phyloP scores from a whole-genome alignment of 2,888 invertebrate species.

The Andrena trimmerana region DNA sequence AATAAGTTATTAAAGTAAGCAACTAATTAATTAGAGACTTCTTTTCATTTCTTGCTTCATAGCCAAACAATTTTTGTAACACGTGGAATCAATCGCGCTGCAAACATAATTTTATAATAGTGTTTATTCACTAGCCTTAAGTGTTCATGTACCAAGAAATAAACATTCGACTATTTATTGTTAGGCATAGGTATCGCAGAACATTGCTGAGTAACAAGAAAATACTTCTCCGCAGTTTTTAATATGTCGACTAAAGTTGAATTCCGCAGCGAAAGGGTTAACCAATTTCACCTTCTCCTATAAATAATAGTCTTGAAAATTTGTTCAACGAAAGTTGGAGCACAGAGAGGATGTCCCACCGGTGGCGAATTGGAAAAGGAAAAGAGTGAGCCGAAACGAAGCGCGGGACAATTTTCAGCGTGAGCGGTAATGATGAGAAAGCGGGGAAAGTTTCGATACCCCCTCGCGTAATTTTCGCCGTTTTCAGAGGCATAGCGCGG shows the following conservation, averaged over 20 bases:
- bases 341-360: not conserved
- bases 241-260: not conserved
- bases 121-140: too few species aligned
- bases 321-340: conserved; percentile 12
- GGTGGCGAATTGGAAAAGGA: not conserved
- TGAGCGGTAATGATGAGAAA: conserved; percentile 60
- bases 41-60: too few species aligned
- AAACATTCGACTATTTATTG: too few species aligned
- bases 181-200: too few species aligned
- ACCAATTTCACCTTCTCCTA: not conserved
- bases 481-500: conserved; percentile 51
- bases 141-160: too few species aligned
- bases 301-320: conserved; percentile 18
- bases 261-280: not conserved
- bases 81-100: too few species aligned
- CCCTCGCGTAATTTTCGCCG: conserved; percentile 62
- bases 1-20: too few species aligned
- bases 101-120: too few species aligned
- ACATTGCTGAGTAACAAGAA: too few species aligned
- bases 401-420: conserved; percentile 22
- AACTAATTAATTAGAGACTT: too few species aligned
- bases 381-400: conserved; percentile 18
- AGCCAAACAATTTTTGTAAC: too few species aligned
- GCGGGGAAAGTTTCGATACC: conserved; percentile 66
- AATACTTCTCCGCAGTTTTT: too few species aligned